Evolutionary conservation across 2,888 invertebrate species (phyloP).

Genomic region (Trisateles emortualis): DNA sequence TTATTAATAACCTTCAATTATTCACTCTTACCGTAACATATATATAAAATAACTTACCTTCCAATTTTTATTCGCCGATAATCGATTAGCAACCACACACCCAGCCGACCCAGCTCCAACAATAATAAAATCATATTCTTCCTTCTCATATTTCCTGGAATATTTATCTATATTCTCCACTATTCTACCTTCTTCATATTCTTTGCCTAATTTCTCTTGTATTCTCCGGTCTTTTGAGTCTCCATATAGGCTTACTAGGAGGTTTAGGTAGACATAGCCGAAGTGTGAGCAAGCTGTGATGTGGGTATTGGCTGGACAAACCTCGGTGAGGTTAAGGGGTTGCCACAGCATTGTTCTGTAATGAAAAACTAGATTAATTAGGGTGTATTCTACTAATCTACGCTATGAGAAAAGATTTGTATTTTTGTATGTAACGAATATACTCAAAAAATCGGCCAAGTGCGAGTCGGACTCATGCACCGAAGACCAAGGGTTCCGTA

Average conservation of each 20-base stretch:
- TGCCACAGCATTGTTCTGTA: constrained; percentile 53
- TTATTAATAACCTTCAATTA: too few species aligned
- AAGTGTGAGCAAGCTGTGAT: constrained; percentile 62
- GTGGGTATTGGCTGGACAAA: constrained; percentile 54
- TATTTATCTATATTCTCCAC: constrained; percentile 17
- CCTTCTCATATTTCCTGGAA: constrained; percentile 4
- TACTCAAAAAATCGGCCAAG: too few species aligned
- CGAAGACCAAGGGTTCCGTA: too few species aligned
- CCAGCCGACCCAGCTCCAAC: constrained; percentile 74
- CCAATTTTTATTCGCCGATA: constrained; percentile 59
- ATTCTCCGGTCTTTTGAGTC: constrained; percentile 50
- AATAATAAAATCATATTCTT: constrained; percentile 70
- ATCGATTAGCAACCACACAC: constrained; percentile 67
- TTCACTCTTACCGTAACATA: too few species aligned
- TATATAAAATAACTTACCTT: constrained; percentile 61
- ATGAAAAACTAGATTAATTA: too few species aligned
- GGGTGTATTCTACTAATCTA: too few species aligned
- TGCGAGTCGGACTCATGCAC: too few species aligned
- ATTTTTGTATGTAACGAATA: too few species aligned
- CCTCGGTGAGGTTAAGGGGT: constrained; percentile 51
- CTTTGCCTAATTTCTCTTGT: constrained; percentile 26
- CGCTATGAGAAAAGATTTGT: too few species aligned
- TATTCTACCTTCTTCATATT: constrained; percentile 40
- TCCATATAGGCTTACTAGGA: constrained; percentile 62
- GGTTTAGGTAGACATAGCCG: constrained; percentile 61